Conservation (phyloP, 1,140 invertebrate species). For the Anagrus nilaparvatae region DNA sequence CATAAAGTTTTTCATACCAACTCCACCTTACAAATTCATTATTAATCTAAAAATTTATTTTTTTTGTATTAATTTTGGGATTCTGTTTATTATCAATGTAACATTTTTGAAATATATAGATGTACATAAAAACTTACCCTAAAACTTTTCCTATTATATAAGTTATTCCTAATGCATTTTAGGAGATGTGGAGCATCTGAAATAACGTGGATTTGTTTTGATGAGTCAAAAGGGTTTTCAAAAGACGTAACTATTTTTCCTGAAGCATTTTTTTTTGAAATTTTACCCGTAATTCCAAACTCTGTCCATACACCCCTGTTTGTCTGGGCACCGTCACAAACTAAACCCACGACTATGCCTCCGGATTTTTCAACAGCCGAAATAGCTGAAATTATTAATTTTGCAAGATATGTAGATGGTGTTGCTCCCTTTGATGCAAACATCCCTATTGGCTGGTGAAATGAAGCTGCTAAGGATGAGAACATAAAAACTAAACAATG, state of each 20-base stretch:
- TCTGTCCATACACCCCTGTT: conserved; percentile 15
- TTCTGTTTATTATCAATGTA: too few species aligned
- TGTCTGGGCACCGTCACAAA: conserved; percentile 10
- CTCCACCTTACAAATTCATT: not conserved
- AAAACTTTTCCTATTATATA: not conserved
- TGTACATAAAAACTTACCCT: too few species aligned
- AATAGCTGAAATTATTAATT: conserved; percentile 8
- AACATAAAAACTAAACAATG: conserved; percentile 14
- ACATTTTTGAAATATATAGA: too few species aligned
- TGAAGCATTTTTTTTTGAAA: too few species aligned
- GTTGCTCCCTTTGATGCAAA: conserved; percentile 14
- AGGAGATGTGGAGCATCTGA: conserved; percentile 1
- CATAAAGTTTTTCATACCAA: not conserved
- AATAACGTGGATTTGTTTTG: conserved; percentile 4
- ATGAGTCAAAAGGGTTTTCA: conserved; percentile 4
- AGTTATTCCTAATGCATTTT: not conserved
- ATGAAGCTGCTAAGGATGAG: conserved; percentile 8
- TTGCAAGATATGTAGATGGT: not conserved
- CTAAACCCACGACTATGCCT: conserved; percentile 13
- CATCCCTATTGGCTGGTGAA: conserved; percentile 8
- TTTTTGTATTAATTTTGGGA: too few species aligned
- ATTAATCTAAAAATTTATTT: not conserved
- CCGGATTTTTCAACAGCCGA: conserved; percentile 10
- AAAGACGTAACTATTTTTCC: conserved; percentile 2
- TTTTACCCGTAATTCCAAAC: conserved; percentile 13